Percentiles rank a stretch among this genome's conserved stretches.
Evolutionary conservation across 2,113 vertebrate genomes (phyloP).

Genomic region (Cervus canadensis): DNA sequence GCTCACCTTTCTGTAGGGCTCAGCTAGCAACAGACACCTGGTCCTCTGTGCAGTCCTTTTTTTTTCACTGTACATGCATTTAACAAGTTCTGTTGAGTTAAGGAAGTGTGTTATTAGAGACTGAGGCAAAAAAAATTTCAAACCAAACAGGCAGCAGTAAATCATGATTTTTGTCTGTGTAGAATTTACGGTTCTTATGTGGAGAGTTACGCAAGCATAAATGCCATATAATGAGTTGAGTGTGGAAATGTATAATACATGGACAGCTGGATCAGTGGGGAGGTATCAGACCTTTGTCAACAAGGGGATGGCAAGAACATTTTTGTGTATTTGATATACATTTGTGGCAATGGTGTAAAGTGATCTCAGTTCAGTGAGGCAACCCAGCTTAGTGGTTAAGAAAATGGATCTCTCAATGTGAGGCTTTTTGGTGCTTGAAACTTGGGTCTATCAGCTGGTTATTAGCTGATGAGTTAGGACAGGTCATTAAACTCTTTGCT

Average conservation of each 20-base stretch:
- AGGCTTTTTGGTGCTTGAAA: neutral
- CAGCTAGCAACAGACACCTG: neutral
- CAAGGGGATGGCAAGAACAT: neutral
- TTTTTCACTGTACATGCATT: neutral
- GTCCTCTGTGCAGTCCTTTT: fast-evolving
- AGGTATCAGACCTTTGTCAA: neutral
- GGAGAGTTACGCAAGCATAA: neutral
- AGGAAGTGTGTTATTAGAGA: neutral
- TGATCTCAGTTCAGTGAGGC: neutral
- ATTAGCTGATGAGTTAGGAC: neutral
- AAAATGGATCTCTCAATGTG: neutral
- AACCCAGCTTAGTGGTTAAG: neutral
- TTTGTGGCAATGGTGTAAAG: neutral
- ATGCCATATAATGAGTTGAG: neutral
- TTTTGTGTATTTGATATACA: neutral
- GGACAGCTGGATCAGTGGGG: neutral
- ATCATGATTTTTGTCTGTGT: neutral
- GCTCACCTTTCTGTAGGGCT: neutral
- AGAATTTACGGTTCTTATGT: neutral
- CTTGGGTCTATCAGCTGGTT: neutral
- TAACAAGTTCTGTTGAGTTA: neutral
- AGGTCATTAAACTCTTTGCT: neutral
- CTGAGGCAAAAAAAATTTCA: fast-evolving
- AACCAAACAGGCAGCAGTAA: neutral
- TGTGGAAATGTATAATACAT: fast-evolving